Evolutionary conservation across 2,113 vertebrate species (phyloP), one percentile per base, ranked within the genome.

Genomic region (Delphinus delphis): DNA sequence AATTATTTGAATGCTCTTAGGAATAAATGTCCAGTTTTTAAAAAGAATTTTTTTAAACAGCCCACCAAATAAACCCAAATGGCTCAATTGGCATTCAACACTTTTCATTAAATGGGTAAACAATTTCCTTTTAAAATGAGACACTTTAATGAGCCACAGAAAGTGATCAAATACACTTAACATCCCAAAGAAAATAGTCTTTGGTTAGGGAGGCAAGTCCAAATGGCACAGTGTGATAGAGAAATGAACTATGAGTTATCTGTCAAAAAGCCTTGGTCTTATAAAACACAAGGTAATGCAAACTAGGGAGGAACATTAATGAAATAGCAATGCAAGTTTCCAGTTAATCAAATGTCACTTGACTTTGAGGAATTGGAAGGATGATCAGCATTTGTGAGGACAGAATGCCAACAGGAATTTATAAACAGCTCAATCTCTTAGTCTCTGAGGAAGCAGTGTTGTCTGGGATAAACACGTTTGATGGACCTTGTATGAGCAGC

Each of bases 301-400:
- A 60, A 18, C 50, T 18, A 90, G 58, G 86, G 86, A 90, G 63
- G 67, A 83, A 96, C 36, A 90, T 65, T 85, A 92, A 93, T 80
- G 90, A 97, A 95, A 90, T 15, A 92, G 81, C 26, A 11, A 1
- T 63, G n/a, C 67, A 55, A 94, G 73, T 36, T 79, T 91, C 41
- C 84, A 97, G 87, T 97, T 94, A 96, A 93, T 97, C 55, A 82
- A 88, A 83, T 79, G 41, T 81, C 82, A 85, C 88, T 28, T 50
- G 80, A 58, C 50, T 79, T 97, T 77, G 58, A 97, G 41, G 0
- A 2, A 21, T 20, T 50, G 41, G 47, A 88, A 97, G 77, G 71
- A 38, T 68, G 38, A 62, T 50, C 80, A 90, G 15, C 1, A 1
- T 12, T 60, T 55, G 31, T 85, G 95, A 53, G 89, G 1, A 0